phyloP scores from a whole-genome alignment of 2,888 invertebrate genomes.

The Pediacus dermestoides region DNA sequence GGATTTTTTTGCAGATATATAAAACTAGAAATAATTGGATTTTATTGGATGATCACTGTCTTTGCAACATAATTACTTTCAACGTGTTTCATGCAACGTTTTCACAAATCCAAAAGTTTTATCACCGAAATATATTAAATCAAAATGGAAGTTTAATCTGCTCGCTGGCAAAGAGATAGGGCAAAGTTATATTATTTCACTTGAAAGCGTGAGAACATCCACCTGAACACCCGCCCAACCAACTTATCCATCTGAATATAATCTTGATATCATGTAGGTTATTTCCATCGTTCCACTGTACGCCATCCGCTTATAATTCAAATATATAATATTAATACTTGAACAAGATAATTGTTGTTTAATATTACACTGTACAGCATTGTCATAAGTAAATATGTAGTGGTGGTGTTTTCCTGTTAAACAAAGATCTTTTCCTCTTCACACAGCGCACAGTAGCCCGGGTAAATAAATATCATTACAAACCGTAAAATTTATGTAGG shows the following conservation, averaged over 20 bases:
- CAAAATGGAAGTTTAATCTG: too few relatives aligned
- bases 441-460: conserved; percentile 27
- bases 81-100: too few relatives aligned
- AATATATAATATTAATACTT: conserved; percentile 43
- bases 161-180: too few relatives aligned
- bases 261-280: conserved; percentile 2
- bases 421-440: conserved; percentile 22
- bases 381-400: conserved; percentile 31
- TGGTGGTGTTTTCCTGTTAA: conserved; percentile 38
- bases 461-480: too few relatives aligned
- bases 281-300: conserved; percentile 24
- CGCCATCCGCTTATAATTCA: conserved; percentile 38
- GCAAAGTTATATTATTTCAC: conserved; percentile 36
- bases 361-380: conserved; percentile 28
- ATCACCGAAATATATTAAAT: too few relatives aligned
- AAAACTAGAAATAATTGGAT: too few relatives aligned
- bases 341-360: conserved; percentile 42
- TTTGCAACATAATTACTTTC: too few relatives aligned
- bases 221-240: conserved; percentile 34
- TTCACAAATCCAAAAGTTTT: too few relatives aligned
- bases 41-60: too few relatives aligned
- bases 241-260: conserved; percentile 19
- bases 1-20: too few relatives aligned
- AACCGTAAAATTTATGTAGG: conserved; percentile 13
- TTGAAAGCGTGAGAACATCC: conserved; percentile 39